phyloP scores from a whole-genome alignment of 2,113 vertebrate species.

The Nymphicus hollandicus region DNA sequence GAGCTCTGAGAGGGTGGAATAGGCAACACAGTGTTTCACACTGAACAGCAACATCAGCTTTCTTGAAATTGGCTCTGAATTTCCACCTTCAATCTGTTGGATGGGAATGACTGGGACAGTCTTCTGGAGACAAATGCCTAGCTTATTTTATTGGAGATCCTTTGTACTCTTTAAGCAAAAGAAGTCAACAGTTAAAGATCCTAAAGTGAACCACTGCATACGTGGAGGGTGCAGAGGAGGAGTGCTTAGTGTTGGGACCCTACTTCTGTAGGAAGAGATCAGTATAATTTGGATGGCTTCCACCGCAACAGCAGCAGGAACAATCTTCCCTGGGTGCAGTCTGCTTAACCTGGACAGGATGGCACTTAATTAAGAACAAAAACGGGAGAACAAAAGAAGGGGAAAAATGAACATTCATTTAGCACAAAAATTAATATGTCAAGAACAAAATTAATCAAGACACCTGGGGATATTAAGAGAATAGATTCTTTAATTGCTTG shows the following conservation, averaged over 20 bases:
- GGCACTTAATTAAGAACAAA: not conserved
- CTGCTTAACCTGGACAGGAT: not conserved
- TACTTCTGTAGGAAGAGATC: not conserved
- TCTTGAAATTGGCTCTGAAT: not conserved
- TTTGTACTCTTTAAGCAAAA: not conserved
- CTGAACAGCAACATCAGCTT: rapidly evolving
- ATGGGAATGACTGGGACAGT: not conserved
- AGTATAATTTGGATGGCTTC: not conserved
- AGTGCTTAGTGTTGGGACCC: rapidly evolving
- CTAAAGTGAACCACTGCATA: not conserved
- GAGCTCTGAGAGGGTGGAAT: not conserved
- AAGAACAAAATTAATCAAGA: constrained; percentile 25
- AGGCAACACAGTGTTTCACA: not conserved
- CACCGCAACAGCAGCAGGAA: not conserved
- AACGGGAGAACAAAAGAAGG: not conserved
- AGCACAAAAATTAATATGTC: constrained; percentile 10
- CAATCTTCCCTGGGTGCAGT: not conserved
- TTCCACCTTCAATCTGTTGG: not conserved
- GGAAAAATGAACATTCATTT: not conserved
- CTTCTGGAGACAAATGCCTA: not conserved
- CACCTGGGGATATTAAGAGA: not conserved
- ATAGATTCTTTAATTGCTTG: constrained; percentile 19
- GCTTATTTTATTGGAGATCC: not conserved
- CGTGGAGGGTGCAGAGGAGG: rapidly evolving
- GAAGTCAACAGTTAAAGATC: not conserved